These are phyloP conservation scores for Drosophila murphyi DNA, from an alignment of 1,140 invertebrate genomes.

Conservation along the genomic window DNA sequence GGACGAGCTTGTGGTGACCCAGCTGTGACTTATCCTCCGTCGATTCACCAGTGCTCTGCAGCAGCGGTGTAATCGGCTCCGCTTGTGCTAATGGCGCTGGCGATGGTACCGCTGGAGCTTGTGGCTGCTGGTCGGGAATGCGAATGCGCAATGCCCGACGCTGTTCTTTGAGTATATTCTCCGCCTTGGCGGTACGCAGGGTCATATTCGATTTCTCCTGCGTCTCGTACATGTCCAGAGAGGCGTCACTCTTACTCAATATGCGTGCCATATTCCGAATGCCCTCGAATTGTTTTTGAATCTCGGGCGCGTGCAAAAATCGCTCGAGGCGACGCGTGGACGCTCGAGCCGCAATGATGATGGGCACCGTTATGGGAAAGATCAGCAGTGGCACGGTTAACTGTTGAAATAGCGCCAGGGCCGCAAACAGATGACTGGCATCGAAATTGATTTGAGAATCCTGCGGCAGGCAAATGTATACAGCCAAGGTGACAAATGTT, in stretches of 20 bases:
- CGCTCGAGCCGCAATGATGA: slow-evolving; percentile 90
- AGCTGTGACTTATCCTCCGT: slow-evolving; percentile 21
- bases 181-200: slow-evolving; percentile 64
- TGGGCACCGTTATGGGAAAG: slow-evolving; percentile 91
- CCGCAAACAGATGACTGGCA: slow-evolving; percentile 90
- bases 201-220: slow-evolving; percentile 69
- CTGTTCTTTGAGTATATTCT: slow-evolving; percentile 69
- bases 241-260: slow-evolving; percentile 83
- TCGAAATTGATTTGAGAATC: slow-evolving; percentile 85
- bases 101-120: not conserved
- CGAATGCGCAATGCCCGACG: slow-evolving; percentile 54
- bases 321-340: slow-evolving; percentile 88
- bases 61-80: slow-evolving; percentile 60
- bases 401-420: slow-evolving; percentile 92
- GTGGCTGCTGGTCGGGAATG: slow-evolving; percentile 45
- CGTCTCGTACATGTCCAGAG: slow-evolving; percentile 81
- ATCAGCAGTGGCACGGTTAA: slow-evolving; percentile 92
- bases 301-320: slow-evolving; percentile 89
- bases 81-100: slow-evolving; percentile 58
- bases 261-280: slow-evolving; percentile 81
- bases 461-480: slow-evolving; percentile 85
- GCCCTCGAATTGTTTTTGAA: slow-evolving; percentile 86
- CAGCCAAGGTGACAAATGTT: slow-evolving; percentile 89
- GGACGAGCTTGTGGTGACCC: slow-evolving; percentile 59
- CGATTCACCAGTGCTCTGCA: slow-evolving; percentile 40